Conservation (phyloP, 2,113 vertebrate species). For the Orthonyx spaldingii region DNA sequence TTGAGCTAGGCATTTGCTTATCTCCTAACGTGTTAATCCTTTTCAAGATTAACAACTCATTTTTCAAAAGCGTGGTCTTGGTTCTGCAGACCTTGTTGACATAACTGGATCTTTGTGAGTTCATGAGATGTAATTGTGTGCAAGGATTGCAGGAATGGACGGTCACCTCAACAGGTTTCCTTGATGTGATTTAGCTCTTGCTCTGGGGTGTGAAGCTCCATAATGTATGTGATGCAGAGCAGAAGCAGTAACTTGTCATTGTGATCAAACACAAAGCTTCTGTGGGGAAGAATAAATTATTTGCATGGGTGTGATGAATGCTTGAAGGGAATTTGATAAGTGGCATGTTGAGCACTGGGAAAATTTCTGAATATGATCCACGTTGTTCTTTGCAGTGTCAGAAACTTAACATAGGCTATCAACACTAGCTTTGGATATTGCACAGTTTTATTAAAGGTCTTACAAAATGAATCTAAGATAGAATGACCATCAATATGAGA, state of each 20-base stretch:
- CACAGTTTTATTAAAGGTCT: background rate
- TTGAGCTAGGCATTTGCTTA: background rate
- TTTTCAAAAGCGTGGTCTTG: background rate
- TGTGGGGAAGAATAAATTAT: conserved; percentile 50
- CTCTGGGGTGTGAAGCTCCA: background rate
- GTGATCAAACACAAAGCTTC: conserved; percentile 50
- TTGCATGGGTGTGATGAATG: conserved; percentile 12
- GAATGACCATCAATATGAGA: background rate
- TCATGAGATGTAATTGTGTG: background rate
- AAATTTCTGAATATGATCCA: background rate
- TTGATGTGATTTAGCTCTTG: background rate
- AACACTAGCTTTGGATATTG: background rate
- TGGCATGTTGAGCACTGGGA: background rate
- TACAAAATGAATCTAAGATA: background rate
- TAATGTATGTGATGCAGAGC: background rate
- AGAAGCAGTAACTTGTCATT: conserved; percentile 38
- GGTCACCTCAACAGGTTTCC: background rate
- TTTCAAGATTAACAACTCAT: background rate
- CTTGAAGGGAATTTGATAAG: conserved; percentile 48
- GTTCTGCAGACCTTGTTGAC: background rate
- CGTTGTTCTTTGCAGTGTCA: background rate
- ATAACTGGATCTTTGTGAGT: background rate
- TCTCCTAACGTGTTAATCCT: background rate
- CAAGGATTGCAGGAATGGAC: background rate
- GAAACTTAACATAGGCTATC: background rate